A percentile compares a stretch with the other conserved stretches of the same genome.
Evolutionary conservation across 2,113 vertebrate genomes (phyloP).

Genomic region (Notothenia coriiceps): DNA sequence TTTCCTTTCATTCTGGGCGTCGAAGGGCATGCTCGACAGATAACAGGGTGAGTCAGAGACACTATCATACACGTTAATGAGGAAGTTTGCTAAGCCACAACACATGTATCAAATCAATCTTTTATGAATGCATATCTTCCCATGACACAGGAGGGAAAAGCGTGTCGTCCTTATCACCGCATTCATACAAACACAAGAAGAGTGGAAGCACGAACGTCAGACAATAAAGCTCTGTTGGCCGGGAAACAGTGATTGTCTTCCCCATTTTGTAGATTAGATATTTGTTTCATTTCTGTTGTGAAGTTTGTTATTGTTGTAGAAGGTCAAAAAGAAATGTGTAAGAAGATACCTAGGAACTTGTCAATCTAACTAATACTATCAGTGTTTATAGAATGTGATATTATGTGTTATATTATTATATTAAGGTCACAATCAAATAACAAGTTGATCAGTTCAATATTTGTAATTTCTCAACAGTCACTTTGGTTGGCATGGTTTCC

Average conservation of each 20-base stretch:
- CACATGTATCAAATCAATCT: conserved; percentile 43
- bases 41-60: conserved; percentile 69
- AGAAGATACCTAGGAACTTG: neutral
- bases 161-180: conserved; percentile 20
- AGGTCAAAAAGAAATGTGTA: neutral
- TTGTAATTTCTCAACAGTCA: neutral
- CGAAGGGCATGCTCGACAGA: conserved; percentile 65
- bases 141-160: conserved; percentile 30
- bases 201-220: conserved; percentile 14
- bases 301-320: neutral
- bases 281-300: neutral
- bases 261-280: neutral
- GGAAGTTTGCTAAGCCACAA: conserved; percentile 58
- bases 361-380: too few relatives aligned
- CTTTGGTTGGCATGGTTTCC: neutral
- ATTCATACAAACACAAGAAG: neutral
- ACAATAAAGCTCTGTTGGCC: neutral
- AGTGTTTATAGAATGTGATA: too few relatives aligned
- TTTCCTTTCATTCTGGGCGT: conserved; percentile 65
- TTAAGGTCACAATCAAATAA: neutral
- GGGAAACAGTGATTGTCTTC: neutral
- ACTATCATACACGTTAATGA: conserved; percentile 51
- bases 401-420: too few relatives aligned
- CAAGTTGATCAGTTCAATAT: neutral
- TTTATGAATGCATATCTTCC: conserved; percentile 39